Base-by-base conservation (phyloP, 2,797 vertebrate genomes). In the Antennarius maculatus region DNA sequence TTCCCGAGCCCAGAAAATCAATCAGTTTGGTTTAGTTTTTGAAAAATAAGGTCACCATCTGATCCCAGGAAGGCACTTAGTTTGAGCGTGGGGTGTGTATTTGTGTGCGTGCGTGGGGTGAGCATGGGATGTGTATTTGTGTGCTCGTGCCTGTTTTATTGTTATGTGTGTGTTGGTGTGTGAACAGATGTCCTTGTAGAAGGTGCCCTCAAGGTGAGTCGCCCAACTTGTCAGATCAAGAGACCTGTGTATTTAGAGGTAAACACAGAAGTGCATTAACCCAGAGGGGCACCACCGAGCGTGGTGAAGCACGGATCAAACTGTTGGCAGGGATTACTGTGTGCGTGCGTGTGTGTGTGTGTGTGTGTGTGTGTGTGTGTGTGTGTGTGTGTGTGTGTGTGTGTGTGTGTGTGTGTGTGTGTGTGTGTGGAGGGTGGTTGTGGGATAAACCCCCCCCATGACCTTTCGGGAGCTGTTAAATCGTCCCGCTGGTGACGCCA, bases 401-500 rank as follows among this genome's bases (percentile, higher is more conserved):
- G 31, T 34, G 31, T 34, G 31, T 34, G 31, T 34, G 31, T 34
- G 31, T 4, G 31, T 34, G 31, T 34, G 31, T 34, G 31, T 34
- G 31, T 34, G 54, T 66, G 59, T 52, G 72, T 69, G 64, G 79
- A 66, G 74, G 58, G 59, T 45, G 80, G 76, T 60, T 80, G 49
- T 57, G 43, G 65, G 66, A 71, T 54, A 56, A 50, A 74, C 23
- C 23, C 23, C 23, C 23, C 23, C 17, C 67, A 81, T 94, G 93
- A 94, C 94, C 93, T 94, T 94, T 94, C 87, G 68, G 85, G 88
- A 91, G 91, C 91, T 89, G 92, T 94, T 93, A 94, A 94, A 91
- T 92, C 85, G 88, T 92, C 92, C 93, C 85, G 82, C 91, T 93
- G 93, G 92, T 94, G 93, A 94, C 93, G 84, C 93, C 92, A 93